These are phyloP conservation scores for Auanema sp. DNA, from an alignment of 2,888 invertebrate species.

Conservation along the genomic window DNA sequence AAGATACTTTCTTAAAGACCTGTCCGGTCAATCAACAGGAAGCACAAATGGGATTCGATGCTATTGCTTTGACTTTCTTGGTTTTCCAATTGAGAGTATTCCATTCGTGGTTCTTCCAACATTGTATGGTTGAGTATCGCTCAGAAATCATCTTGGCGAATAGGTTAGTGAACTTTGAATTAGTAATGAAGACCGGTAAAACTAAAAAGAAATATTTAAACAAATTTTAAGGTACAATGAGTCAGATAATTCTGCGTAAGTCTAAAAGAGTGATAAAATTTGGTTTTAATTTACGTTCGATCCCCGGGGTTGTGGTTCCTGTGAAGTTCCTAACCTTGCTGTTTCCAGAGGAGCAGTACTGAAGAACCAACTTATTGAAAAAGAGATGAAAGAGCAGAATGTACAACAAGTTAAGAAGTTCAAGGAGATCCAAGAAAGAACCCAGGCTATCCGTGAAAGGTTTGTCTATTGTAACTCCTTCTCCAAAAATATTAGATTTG, in stretches of 20 bases:
- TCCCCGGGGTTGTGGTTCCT: neutral
- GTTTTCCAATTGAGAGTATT: conserved; percentile 88
- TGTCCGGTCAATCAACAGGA: conserved; percentile 80
- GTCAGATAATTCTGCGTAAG: conserved; percentile 11
- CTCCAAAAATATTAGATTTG: no score
- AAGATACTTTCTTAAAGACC: conserved; percentile 62
- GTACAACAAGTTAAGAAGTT: conserved; percentile 82
- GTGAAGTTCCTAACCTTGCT: neutral
- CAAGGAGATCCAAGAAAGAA: conserved; percentile 89
- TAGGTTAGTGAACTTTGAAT: conserved; percentile 58
- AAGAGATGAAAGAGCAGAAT: conserved; percentile 85
- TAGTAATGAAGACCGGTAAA: neutral
- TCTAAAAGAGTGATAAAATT: neutral
- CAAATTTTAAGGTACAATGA: conserved; percentile 5
- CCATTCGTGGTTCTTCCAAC: conserved; percentile 86
- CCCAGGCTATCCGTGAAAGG: conserved; percentile 78
- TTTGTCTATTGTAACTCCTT: conserved; percentile 26
- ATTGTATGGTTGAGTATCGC: conserved; percentile 90
- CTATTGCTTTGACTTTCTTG: conserved; percentile 88
- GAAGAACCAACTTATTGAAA: conserved; percentile 85
- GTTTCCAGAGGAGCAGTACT: conserved; percentile 83
- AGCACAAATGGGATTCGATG: conserved; percentile 90
- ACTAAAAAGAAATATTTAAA: neutral
- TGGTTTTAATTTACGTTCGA: neutral
- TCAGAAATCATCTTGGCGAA: conserved; percentile 92